These are phyloP conservation scores for Tautogolabrus adspersus DNA, from an alignment of 2,113 vertebrate species.

Conservation along the genomic window DNA sequence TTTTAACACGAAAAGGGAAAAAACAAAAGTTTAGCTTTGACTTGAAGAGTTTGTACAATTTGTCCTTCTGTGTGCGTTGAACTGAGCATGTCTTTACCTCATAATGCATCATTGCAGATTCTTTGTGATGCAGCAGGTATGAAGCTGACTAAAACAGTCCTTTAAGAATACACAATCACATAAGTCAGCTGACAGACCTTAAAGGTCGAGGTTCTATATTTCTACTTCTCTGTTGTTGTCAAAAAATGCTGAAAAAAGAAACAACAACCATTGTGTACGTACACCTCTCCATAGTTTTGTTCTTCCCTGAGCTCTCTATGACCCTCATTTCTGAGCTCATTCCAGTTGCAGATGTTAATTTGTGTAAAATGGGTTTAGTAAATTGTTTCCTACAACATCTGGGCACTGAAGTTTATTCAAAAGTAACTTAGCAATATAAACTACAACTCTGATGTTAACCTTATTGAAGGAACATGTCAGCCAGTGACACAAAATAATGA, in stretches of 20 bases:
- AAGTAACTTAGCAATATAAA: too few species aligned
- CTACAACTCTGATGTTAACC: too few species aligned
- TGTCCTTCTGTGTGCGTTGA: neutral
- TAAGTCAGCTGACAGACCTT: neutral
- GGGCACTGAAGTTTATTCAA: neutral
- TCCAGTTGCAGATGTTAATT: too few species aligned
- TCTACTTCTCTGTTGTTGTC: too few species aligned
- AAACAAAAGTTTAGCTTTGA: neutral
- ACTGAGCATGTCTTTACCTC: too few species aligned
- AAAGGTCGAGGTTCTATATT: neutral
- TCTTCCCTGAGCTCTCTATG: neutral
- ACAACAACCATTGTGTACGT: too few species aligned
- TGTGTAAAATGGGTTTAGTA: neutral
- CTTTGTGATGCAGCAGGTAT: neutral
- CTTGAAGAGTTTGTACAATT: neutral
- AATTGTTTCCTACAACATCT: neutral
- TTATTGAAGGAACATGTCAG: too few species aligned
- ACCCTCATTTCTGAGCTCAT: too few species aligned
- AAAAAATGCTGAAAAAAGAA: neutral
- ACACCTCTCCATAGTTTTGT: neutral
- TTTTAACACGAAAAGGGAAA: neutral
- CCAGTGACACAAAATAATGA: too few species aligned
- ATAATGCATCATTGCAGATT: too few species aligned
- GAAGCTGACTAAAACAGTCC: neutral
- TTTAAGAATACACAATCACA: too few species aligned